A percentile compares a stretch with the other conserved stretches of the same genome.
These are phyloP conservation scores for Ceyx margarethae DNA, from an alignment of 2,113 vertebrate genomes.

Conservation along the genomic window DNA sequence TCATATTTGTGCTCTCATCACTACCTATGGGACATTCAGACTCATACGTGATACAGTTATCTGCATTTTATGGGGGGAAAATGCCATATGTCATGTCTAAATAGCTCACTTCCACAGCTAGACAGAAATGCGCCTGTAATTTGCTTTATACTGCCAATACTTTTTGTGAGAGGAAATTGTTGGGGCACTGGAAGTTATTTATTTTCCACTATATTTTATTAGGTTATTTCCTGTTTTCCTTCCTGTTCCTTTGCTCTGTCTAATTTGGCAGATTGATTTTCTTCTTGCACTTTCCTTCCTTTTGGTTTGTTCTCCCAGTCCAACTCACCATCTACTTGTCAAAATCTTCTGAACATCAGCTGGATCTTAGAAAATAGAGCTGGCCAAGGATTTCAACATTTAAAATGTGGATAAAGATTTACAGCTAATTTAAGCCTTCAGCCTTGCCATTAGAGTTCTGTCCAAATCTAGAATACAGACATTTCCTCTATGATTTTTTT, in stretches of 20 bases:
- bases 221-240: constrained; percentile 69
- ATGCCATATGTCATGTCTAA: background rate
- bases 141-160: constrained; percentile 25
- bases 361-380: background rate
- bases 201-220: constrained; percentile 65
- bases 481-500: background rate
- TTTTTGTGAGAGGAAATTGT: constrained; percentile 61
- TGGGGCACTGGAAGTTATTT: constrained; percentile 64
- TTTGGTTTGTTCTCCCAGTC: background rate
- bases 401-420: background rate
- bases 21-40: background rate
- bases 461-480: background rate
- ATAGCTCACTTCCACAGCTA: background rate
- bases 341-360: background rate
- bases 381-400: background rate
- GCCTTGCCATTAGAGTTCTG: background rate
- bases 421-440: background rate
- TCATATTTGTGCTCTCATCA: background rate
- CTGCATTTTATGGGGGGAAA: background rate
- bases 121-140: constrained; percentile 35
- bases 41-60: background rate
- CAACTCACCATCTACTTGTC: background rate
- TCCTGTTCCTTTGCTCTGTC: constrained; percentile 63
- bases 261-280: constrained; percentile 65
- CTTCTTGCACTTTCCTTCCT: constrained; percentile 48